These are phyloP conservation scores for Varanus komodoensis DNA, from an alignment of 2,113 vertebrate species.

Conservation along the genomic window DNA sequence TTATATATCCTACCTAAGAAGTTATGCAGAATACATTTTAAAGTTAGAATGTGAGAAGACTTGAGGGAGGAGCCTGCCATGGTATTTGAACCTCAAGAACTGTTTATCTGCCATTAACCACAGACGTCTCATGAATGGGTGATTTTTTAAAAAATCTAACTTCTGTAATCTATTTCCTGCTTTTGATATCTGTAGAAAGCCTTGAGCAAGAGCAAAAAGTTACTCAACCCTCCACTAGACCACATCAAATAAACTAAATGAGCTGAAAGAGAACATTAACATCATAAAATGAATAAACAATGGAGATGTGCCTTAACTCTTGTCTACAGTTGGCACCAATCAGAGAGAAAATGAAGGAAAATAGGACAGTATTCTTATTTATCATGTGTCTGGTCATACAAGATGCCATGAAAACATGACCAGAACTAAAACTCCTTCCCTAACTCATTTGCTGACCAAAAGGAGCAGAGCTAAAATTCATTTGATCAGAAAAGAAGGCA, in stretches of 20 bases:
- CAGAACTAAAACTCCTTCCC: background rate
- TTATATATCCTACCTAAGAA: background rate
- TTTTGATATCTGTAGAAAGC: constrained; percentile 37
- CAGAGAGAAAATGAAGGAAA: constrained; percentile 23
- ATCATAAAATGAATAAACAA: constrained; percentile 41
- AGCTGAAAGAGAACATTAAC: constrained; percentile 24
- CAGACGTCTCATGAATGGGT: constrained; percentile 9
- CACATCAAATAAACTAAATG: constrained; percentile 41
- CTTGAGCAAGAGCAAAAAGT: constrained; percentile 34
- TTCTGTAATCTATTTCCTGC: constrained; percentile 45
- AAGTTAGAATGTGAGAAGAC: background rate
- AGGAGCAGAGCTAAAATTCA: background rate
- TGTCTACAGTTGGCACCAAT: constrained; percentile 22
- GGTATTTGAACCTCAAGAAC: background rate
- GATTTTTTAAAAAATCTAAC: background rate
- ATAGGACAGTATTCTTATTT: background rate
- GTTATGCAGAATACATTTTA: background rate
- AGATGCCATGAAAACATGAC: background rate
- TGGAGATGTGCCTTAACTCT: constrained; percentile 15
- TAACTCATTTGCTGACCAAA: background rate
- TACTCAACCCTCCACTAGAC: constrained; percentile 28
- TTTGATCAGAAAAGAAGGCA: background rate
- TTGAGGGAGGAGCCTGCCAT: background rate
- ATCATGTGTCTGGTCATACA: background rate
- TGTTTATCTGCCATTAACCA: constrained; percentile 29